Evolutionary conservation across 2,113 vertebrate genomes (phyloP).

Genomic region (Dromaius novaehollandiae): DNA sequence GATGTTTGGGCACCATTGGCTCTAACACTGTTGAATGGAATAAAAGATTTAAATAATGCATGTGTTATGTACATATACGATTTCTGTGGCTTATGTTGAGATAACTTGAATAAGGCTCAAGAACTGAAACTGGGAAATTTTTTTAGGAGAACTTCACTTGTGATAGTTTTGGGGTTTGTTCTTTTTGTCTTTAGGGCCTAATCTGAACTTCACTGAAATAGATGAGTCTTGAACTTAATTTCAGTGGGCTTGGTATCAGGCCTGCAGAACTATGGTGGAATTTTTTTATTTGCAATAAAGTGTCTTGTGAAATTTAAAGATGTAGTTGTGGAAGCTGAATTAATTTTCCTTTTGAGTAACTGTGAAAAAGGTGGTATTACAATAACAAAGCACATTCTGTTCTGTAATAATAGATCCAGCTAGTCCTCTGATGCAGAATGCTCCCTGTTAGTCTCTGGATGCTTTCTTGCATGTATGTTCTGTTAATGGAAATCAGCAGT

Average conservation of each 20-base stretch:
- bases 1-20: neutral
- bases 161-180: neutral
- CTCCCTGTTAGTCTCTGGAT: neutral
- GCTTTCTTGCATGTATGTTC: neutral
- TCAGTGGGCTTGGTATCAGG: neutral
- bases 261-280: neutral
- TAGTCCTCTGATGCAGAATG: neutral
- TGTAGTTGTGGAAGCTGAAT: neutral
- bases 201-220: neutral
- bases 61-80: neutral
- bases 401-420: neutral
- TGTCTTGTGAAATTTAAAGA: neutral
- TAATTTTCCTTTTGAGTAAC: neutral
- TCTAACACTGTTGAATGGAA: neutral
- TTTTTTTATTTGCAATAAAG: neutral
- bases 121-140: neutral
- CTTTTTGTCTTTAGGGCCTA: neutral
- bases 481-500: neutral
- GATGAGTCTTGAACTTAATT: neutral
- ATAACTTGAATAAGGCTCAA: neutral
- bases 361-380: neutral
- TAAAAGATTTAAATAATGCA: neutral
- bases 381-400: neutral
- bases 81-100: neutral
- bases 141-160: neutral